Evolutionary conservation across 2,113 vertebrate genomes (phyloP).

Genomic region (Burhinus oedicnemus): DNA sequence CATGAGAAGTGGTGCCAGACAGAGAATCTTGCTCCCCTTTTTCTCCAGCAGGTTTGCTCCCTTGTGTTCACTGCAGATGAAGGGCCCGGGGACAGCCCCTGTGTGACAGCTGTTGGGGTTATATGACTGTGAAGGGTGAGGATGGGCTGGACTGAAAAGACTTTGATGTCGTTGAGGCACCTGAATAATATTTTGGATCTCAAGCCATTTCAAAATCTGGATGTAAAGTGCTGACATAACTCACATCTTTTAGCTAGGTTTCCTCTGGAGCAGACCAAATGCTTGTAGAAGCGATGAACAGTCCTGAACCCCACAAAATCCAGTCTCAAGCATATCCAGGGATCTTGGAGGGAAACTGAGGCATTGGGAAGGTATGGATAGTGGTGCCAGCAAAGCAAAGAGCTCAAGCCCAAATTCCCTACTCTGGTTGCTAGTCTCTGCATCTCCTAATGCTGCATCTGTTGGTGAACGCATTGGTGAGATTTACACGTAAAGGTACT

Average conservation of each 20-base stretch:
- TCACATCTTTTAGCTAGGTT: background rate
- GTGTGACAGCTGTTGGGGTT: too few relatives aligned
- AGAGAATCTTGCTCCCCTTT: too few relatives aligned
- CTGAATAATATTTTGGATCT: too few relatives aligned
- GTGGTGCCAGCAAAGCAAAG: background rate
- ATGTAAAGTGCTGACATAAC: background rate
- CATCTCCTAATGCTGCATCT: background rate
- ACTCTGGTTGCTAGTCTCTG: background rate
- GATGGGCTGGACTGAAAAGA: too few relatives aligned
- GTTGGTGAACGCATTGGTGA: fast-evolving
- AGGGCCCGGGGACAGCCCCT: too few relatives aligned
- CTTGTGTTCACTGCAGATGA: too few relatives aligned
- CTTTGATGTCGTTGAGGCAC: too few relatives aligned
- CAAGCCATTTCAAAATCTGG: too few relatives aligned
- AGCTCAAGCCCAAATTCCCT: background rate
- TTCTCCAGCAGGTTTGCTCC: too few relatives aligned
- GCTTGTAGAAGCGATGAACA: background rate
- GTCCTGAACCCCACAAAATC: background rate
- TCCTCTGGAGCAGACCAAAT: background rate
- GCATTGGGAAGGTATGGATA: background rate
- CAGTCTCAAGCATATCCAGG: fast-evolving
- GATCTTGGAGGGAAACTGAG: background rate
- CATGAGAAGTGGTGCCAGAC: too few relatives aligned
- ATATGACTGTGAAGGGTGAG: too few relatives aligned
- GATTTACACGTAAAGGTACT: background rate